Conservation (phyloP, 2,113 vertebrate species). For the Hippolais icterina region DNA sequence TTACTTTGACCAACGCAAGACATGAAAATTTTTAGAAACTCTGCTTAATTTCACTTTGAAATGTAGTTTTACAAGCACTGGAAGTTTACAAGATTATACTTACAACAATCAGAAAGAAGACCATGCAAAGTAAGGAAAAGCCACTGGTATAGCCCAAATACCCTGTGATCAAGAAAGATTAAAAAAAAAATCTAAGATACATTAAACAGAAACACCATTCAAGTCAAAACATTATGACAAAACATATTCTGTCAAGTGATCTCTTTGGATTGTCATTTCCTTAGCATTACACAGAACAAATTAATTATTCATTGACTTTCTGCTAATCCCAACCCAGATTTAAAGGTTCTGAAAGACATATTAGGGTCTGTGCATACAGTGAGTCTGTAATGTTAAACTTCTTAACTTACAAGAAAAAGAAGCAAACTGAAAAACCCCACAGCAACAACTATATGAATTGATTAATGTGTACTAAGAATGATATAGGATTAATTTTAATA, state of each 20-base stretch:
- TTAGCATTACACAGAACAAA: background rate
- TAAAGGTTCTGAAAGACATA: background rate
- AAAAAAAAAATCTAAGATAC: background rate
- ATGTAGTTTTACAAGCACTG: background rate
- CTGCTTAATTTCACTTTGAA: background rate
- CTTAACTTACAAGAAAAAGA: background rate
- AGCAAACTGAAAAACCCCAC: background rate
- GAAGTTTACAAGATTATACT: constrained; percentile 60
- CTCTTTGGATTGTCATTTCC: background rate
- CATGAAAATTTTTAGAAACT: background rate
- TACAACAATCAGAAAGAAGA: constrained; percentile 98
- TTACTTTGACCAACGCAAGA: background rate
- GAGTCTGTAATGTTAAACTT: background rate
- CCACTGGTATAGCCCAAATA: constrained; percentile 98
- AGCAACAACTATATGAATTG: background rate
- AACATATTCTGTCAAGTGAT: background rate
- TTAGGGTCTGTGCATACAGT: background rate
- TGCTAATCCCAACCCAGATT: background rate
- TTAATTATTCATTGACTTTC: background rate
- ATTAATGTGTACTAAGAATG: background rate
- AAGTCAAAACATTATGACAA: background rate
- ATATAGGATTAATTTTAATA: background rate
- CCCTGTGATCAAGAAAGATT: constrained; percentile 69
- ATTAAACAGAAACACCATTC: background rate
- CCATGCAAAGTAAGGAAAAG: constrained; percentile 94